Conservation (phyloP, 1,140 invertebrate species). For the Eupeodes corollae region DNA sequence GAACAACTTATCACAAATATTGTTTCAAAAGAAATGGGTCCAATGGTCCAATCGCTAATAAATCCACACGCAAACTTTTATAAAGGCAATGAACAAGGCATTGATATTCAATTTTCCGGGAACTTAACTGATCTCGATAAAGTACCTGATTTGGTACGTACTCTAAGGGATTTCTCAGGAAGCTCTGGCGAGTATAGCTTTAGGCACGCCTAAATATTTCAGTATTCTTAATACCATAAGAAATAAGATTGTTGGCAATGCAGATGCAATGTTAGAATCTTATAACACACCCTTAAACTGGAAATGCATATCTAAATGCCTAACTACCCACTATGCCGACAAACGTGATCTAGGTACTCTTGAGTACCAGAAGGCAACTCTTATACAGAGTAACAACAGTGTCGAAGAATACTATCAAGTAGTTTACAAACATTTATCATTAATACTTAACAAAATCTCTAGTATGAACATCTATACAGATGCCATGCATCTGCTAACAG, state of each 20-base stretch:
- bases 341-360: slow-evolving; percentile 3
- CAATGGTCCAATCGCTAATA: no score
- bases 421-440: slow-evolving; percentile 1
- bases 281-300: no score
- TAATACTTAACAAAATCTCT: slow-evolving; percentile 1
- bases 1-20: no score
- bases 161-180: no score
- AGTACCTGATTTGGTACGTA: no score
- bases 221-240: no score
- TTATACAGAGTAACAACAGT: neutral
- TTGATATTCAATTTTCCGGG: no score
- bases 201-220: slow-evolving; percentile 1
- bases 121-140: no score
- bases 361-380: slow-evolving; percentile 1
- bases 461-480: neutral
- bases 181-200: no score
- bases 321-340: slow-evolving; percentile 1
- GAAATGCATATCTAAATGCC: neutral
- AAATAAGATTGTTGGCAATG: neutral
- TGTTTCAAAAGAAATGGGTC: no score
- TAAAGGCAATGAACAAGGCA: no score
- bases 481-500: neutral
- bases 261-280: neutral
- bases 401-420: slow-evolving; percentile 1
- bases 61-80: no score